Base-by-base conservation (phyloP, 2,797 vertebrate species). In the Melanotaenia pygmaea region DNA sequence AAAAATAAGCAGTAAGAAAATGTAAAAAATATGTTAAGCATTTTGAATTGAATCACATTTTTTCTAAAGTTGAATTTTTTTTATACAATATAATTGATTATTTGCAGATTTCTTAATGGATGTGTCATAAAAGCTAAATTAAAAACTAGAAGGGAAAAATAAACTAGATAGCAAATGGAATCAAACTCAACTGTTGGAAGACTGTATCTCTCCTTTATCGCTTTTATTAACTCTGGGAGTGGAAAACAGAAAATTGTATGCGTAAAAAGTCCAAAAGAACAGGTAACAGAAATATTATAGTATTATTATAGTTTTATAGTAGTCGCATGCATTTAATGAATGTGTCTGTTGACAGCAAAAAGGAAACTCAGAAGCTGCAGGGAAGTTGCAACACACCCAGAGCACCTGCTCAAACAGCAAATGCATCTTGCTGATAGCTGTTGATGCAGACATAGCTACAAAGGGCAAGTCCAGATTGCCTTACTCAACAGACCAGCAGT, bases 391-490 rank as follows among this genome's bases (percentile, higher is more conserved):
- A 74, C 84, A 79, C 78, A 79, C 77, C 74, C 84, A 47, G 24
- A 70, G 77, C 85, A 91, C 87, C 89, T 90, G 91, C 83, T 89
- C 81, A 64, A 34, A 86, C 83, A 90, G 91, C 89, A 92, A 75
- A 89, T 88, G 84, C 83, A 82, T 86, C 84, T 74, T 72, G 82
- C 84, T 82, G 82, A 83, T 80, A 76, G 80, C 43, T 59, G 81
- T 84, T 89, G 69, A 91, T 81, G 81, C 60, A 76, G 65, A 86
- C 92, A 94, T 94, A 90, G 91, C 91, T 92, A 84, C 74, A 30
- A 8, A 85, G 91, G 94, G 94, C 90, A 92, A 67, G 92, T 89
- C 92, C 74, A 82, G 92, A 95, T 95, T 92, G 76, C 73, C 86
- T 95, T 94, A 94, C 94, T 79, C 71, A 70, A 79, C 82, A 81